Conservation (phyloP, 2,797 vertebrate species). For the Myotis planiceps region DNA sequence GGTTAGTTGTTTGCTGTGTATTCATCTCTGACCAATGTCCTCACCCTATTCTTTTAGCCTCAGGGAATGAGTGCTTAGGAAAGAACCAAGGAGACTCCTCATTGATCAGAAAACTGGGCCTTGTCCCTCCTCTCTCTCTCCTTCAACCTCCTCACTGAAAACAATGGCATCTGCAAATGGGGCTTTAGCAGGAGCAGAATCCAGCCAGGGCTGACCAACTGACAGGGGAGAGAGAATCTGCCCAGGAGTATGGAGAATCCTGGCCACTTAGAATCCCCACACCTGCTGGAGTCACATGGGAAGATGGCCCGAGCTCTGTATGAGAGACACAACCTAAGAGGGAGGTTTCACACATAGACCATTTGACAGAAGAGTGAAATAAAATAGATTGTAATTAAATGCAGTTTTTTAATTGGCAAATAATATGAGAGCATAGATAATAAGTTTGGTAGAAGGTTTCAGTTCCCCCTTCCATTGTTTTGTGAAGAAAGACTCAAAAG, state of each 20-base stretch:
- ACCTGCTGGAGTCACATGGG: fast-evolving
- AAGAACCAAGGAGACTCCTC: neutral
- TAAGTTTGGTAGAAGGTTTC: neutral
- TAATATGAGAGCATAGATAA: neutral
- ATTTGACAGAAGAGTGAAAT: neutral
- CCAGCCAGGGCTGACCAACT: no score
- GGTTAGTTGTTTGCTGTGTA: neutral
- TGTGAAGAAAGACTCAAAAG: neutral
- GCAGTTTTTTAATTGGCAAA: neutral
- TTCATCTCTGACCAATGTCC: neutral
- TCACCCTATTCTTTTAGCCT: neutral
- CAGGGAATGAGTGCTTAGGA: neutral
- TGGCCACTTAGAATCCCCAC: neutral
- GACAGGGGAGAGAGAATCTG: neutral
- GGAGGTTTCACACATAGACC: neutral
- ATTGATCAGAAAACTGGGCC: neutral
- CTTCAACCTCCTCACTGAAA: neutral
- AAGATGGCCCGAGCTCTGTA: neutral
- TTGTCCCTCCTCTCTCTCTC: no score
- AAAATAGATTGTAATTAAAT: neutral
- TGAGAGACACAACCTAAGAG: no score
- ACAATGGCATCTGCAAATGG: neutral
- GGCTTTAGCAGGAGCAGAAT: neutral
- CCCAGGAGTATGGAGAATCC: no score
- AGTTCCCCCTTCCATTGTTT: neutral